Conservation (phyloP, 2,797 vertebrate genomes). For the Molossus molossus region DNA sequence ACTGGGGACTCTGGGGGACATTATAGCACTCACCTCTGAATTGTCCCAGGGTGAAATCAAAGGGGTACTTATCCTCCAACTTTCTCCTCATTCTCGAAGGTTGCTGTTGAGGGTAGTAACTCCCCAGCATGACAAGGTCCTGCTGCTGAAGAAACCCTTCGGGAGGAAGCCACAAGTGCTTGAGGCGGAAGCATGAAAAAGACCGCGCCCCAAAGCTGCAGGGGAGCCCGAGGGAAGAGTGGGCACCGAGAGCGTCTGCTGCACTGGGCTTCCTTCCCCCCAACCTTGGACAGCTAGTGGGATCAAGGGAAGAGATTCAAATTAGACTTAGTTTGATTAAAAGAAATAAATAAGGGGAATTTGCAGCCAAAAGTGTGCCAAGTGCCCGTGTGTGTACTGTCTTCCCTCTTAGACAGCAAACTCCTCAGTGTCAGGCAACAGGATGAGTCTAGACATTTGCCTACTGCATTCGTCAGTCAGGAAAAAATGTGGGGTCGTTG, state of each 20-base stretch:
- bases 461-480: neutral
- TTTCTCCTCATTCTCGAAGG: neutral
- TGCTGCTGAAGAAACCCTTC: neutral
- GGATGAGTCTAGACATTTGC: neutral
- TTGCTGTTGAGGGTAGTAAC: neutral
- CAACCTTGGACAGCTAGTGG: neutral
- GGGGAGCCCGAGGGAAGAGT: neutral
- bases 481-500: neutral
- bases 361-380: neutral
- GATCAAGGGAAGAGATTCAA: neutral
- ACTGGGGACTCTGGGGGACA: neutral
- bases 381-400: neutral
- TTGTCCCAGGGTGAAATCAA: neutral
- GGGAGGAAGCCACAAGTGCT: neutral
- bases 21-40: neutral
- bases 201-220: neutral
- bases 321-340: neutral
- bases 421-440: neutral
- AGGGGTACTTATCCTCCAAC: neutral
- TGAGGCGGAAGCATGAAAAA: neutral
- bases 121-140: neutral
- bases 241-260: neutral
- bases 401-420: neutral
- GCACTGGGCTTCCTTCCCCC: neutral
- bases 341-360: conserved; percentile 13